phyloP scores from a whole-genome alignment of 2,113 vertebrate genomes.

The Apaloderma vittatum region DNA sequence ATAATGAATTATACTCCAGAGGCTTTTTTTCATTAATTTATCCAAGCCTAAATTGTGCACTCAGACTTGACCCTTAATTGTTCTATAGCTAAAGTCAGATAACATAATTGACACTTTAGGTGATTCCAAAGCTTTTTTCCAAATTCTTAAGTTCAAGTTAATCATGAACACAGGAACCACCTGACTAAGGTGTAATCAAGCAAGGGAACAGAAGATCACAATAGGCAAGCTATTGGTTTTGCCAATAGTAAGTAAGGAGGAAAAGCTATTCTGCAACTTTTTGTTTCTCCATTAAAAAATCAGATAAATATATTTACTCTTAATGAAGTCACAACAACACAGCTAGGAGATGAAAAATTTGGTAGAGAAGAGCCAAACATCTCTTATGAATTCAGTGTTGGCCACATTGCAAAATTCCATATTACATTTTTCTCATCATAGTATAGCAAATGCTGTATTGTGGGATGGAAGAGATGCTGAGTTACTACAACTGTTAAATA shows the following conservation, averaged over 20 bases:
- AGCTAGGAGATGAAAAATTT: not conserved
- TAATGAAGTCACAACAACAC: not conserved
- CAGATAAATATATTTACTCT: not conserved
- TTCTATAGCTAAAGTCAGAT: not conserved
- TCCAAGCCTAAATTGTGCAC: not conserved
- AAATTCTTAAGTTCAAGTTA: not conserved
- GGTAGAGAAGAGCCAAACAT: not conserved
- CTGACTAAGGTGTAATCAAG: not conserved
- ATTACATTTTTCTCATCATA: not conserved
- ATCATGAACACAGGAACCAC: not conserved
- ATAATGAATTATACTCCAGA: not conserved
- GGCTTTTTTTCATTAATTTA: not conserved
- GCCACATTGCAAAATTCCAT: not conserved
- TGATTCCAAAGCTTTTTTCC: not conserved
- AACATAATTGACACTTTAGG: accelerated
- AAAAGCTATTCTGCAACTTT: not conserved
- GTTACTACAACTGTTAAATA: not conserved
- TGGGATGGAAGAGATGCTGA: not conserved
- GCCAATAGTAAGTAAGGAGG: not conserved
- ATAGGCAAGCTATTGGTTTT: not conserved
- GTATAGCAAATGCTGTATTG: not conserved
- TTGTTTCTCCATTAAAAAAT: not conserved
- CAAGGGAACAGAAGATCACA: not conserved
- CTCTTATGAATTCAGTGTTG: not conserved
- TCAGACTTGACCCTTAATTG: not conserved